A percentile compares a stretch with the other conserved stretches of the same genome.
Conservation (phyloP, 2,797 vertebrate genomes). For the Tympanoctomys barrerae region DNA sequence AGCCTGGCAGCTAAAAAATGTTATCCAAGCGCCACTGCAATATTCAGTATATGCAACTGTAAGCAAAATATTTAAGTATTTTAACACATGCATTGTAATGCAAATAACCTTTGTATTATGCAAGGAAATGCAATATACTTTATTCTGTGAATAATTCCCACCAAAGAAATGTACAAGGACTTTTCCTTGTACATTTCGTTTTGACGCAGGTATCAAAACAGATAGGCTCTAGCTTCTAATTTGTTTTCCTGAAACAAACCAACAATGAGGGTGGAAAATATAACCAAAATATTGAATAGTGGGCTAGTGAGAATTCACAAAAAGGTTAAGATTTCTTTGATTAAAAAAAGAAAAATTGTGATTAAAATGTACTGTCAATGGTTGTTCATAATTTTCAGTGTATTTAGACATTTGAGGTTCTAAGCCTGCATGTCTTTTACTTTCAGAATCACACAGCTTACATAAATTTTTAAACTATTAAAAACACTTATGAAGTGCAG, state of each 20-base stretch:
- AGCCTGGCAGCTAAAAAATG: neutral
- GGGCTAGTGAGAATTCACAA: neutral
- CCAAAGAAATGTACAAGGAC: neutral
- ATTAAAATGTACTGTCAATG: neutral
- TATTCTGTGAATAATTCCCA: neutral
- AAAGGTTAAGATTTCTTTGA: neutral
- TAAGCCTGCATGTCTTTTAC: neutral
- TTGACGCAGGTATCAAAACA: neutral
- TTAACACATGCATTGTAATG: neutral
- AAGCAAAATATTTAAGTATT: constrained; percentile 24
- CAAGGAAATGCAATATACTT: neutral
- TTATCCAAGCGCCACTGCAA: neutral
- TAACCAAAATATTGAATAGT: neutral
- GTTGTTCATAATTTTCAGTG: neutral
- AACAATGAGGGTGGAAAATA: neutral
- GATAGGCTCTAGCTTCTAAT: neutral
- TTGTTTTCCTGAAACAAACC: neutral
- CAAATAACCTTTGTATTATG: neutral
- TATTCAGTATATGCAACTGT: neutral
- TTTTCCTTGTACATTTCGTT: too few species aligned
- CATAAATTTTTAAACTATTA: neutral
- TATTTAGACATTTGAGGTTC: neutral
- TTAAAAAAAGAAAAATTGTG: neutral
- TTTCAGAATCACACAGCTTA: neutral
- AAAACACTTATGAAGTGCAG: neutral